Conservation (phyloP, 2,888 invertebrate genomes). For the Syrphus vitripennis region DNA sequence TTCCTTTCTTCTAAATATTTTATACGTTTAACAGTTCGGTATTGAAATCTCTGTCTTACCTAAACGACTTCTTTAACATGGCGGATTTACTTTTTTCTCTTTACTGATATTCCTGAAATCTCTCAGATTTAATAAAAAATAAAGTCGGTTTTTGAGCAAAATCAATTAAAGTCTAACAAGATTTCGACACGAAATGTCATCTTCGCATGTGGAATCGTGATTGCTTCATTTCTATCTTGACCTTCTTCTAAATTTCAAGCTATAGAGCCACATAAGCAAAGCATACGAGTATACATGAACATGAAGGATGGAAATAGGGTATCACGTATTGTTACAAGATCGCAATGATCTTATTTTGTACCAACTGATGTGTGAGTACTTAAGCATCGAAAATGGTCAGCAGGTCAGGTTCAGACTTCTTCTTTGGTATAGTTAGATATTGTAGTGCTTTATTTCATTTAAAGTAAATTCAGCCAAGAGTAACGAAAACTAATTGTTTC, state of each 20-base stretch:
- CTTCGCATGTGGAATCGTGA: conserved; percentile 1
- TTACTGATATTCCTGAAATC: no score
- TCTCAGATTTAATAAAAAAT: no score
- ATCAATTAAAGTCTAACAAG: not conserved
- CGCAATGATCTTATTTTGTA: not conserved
- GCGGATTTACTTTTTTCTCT: no score
- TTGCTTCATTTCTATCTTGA: conserved; percentile 30
- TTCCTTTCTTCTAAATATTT: no score
- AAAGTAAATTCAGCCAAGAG: not conserved
- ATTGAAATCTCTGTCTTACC: not conserved
- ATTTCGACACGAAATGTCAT: not conserved
- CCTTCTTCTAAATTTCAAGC: conserved; percentile 24
- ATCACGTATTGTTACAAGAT: conserved; percentile 37
- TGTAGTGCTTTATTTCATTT: not conserved
- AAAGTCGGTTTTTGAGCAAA: no score
- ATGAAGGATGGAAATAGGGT: conserved; percentile 39
- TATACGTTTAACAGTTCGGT: no score
- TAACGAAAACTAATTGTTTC: conserved; percentile 22
- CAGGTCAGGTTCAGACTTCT: not conserved
- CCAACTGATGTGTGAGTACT: not conserved
- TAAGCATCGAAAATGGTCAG: not conserved
- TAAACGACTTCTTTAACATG: no score
- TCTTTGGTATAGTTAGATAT: not conserved
- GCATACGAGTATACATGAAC: not conserved
- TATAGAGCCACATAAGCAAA: not conserved